Evolutionary conservation across 2,113 vertebrate genomes (phyloP).

Genomic region (Chloebia gouldiae): DNA sequence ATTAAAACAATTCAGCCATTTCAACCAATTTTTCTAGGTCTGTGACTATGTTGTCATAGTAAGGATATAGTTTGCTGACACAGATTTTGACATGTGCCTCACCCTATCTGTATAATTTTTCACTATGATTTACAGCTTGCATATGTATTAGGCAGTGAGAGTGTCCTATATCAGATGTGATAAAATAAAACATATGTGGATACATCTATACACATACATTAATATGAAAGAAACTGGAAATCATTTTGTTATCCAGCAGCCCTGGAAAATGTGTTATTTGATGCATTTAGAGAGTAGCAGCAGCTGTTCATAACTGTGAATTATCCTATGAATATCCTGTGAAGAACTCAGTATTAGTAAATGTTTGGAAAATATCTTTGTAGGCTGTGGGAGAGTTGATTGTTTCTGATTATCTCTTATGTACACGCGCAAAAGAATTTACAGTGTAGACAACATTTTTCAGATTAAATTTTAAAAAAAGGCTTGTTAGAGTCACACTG

Average conservation of each 20-base stretch:
- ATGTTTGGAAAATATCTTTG: not conserved
- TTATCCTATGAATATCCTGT: not conserved
- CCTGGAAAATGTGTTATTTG: not conserved
- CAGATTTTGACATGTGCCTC: not conserved
- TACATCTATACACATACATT: not conserved
- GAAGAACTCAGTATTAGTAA: not conserved
- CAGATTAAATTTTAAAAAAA: not conserved
- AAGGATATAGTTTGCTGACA: not conserved
- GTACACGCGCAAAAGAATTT: not conserved
- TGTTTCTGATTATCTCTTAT: not conserved
- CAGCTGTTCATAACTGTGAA: not conserved
- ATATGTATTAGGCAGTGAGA: not conserved
- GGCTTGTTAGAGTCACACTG: not conserved
- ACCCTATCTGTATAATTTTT: not conserved
- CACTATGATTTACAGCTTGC: not conserved
- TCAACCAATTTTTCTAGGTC: not conserved
- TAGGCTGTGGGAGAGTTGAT: not conserved
- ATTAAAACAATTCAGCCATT: not conserved
- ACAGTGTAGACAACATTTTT: not conserved
- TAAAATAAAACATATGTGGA: not conserved
- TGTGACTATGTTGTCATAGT: not conserved
- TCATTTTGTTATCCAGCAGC: not conserved
- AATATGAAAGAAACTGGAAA: not conserved
- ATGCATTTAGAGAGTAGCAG: not conserved
- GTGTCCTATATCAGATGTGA: not conserved